Base-by-base conservation (phyloP, 35 echinoderm and acorn worm genomes). In the Amphiura filiformis region DNA sequence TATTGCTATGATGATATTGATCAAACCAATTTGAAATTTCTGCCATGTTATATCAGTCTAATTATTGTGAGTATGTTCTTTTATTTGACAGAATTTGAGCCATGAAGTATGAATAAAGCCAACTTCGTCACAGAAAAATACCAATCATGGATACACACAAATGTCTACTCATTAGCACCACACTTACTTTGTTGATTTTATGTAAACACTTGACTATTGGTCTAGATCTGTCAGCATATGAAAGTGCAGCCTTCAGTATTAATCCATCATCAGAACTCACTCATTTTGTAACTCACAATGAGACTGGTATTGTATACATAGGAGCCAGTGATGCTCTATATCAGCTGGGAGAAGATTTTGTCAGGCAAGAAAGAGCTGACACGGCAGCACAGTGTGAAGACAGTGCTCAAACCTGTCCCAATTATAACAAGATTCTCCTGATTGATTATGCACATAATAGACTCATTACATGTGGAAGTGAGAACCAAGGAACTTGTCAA, bases 371-470 rank as follows among this genome's bases (percentile, higher is more conserved):
- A 18, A 70, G 15, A 30, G 61, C 26, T 2, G 26, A 70, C 61
- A 70, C 61, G 28, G 28, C 15, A 30, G 61, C 26, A 26, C 1
- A 70, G 26, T 70, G 61, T 70, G 17, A 70, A 70, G 61, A 23
- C 2, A 23, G 26, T 70, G 61, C 4, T n/a, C 1, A 13, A 13
- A 4, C 9, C 7, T 37, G 32, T 85, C 47, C 37, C 32, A 85
- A 85, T 61, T 85, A 85, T 37, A 85, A 85, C 35, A 85, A 85
- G 56, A 85, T 85, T 61, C 83, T 85, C n/a, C 30, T 85, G 44
- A 61, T 85, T 85, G 83, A 85, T n/a, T 70, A 70, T 70, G 28
- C 28, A 28, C 11, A 61, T 22, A 64, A 37, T 34, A 85, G 52
- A 61, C 31, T 85, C 31, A 85, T 85, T 61, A 85, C 83, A 23